Evolutionary conservation across 2,113 vertebrate genomes (phyloP), one percentile per base, ranked within the genome.

Genomic region (Psophia crepitans): DNA sequence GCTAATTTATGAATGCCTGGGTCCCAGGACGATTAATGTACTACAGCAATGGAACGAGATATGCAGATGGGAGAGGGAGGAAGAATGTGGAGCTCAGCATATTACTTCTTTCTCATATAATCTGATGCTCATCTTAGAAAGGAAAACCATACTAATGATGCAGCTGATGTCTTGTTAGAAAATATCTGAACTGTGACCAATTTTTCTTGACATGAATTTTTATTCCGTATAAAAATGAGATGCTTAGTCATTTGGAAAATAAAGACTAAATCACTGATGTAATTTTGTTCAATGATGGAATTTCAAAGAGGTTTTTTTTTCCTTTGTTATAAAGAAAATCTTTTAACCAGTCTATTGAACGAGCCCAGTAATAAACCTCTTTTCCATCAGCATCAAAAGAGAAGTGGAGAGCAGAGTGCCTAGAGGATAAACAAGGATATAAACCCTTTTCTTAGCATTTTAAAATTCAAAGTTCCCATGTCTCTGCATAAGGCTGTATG

Each of bases 201-300:
- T 97, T 98, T 97, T 97, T 97, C 96, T 96, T 96, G 96, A 98
- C 97, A 98, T 97, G 88, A 97, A 96, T 93, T 97, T 96, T 94
- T 95, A 96, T 98, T 98, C 82, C 96, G 90, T 92, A 96, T 90
- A 93, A 95, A 97, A 97, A 96, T 83, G 80, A 93, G 82, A 87
- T 97, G 97, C 93, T 97, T 98, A 98, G 95, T 98, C 97, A 97
- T 88, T 96, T 77, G 94, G 95, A 98, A 98, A 98, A 97, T 96
- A 97, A 97, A 97, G 96, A 96, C 82, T 97, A 97, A 97, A 97
- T 96, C 90, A 85, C 81, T 96, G 69, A 74, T 95, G 90, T 90
- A 93, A 96, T 97, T 92, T 94, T 84, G 96, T 89, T 97, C 93
- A 89, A 5, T 66, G 61, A 63, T 70, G 86, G 91, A 93, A 96